A percentile compares a stretch with the other conserved stretches of the same genome.
Conservation (phyloP, 2,113 vertebrate species). For the Sinocyclocheilus anshuiensis region DNA sequence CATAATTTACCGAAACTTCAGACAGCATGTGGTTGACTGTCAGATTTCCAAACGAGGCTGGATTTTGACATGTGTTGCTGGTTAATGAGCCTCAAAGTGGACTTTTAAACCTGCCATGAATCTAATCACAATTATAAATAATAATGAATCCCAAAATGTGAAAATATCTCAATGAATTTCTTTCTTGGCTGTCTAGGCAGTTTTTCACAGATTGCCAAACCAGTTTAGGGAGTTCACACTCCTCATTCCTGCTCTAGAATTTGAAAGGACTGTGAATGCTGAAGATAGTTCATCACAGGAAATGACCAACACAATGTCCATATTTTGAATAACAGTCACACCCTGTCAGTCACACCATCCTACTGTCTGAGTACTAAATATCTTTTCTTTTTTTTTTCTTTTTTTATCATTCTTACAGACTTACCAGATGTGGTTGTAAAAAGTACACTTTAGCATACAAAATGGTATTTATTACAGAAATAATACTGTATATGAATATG, state of each 20-base stretch:
- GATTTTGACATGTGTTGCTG: not conserved
- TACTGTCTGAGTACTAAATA: not conserved
- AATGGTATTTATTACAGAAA: not conserved
- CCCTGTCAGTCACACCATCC: not conserved
- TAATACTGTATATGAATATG: too few species aligned
- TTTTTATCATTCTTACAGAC: not conserved
- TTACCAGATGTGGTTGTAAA: not conserved
- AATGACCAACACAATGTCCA: slow-evolving; percentile 33
- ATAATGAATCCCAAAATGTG: not conserved
- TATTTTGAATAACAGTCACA: slow-evolving; percentile 21
- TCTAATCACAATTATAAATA: not conserved
- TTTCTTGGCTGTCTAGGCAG: slow-evolving; percentile 28
- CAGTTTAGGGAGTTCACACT: slow-evolving; percentile 38
- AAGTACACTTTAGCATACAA: not conserved
- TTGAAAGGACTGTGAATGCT: slow-evolving; percentile 1
- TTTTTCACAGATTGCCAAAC: slow-evolving; percentile 60
- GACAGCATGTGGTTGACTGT: not conserved
- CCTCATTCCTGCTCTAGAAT: slow-evolving; percentile 5
- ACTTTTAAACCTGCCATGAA: not conserved
- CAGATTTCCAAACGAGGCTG: not conserved
- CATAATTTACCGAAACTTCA: not conserved
- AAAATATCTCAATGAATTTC: slow-evolving; percentile 2
- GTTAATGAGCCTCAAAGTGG: not conserved
- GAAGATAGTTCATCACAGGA: slow-evolving; percentile 37
- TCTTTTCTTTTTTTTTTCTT: not conserved